Base-by-base conservation (phyloP, 2,113 vertebrate species). In the Tor tambroides region DNA sequence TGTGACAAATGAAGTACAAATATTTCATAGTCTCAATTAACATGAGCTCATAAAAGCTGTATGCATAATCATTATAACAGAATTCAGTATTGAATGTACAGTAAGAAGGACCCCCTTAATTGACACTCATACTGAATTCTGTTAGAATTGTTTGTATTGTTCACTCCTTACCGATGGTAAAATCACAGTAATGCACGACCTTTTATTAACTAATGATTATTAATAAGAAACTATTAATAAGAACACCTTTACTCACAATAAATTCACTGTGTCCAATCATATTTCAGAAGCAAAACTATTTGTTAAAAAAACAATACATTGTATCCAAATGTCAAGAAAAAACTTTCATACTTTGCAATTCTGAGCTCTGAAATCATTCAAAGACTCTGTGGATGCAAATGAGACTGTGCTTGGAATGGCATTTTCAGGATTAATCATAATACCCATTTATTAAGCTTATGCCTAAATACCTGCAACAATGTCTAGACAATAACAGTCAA, bases 391-490 rank as follows among this genome's bases (percentile, higher is more conserved):
- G 28, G 51, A 79, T 89, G 86, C 65, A 89, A 86, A 85, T 89
- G 80, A 79, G 79, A 86, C 74, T 35, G 79, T 87, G 75, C 86
- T 84, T 59, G 72, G 72, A 83, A 83, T 87, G 86, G 63, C 65
- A 54, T 84, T 86, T 89, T 89, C 86, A 89, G 79, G 72, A 89
- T 87, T 85, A 67, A 80, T 89, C 81, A 83, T 76, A 71, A 84
- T 46, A 38, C 65, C 56, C 54, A 82, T 88, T 89, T 88, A 85
- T 86, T 83, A 88, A 86, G 67, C 79, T 77, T 80, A 84, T 80
- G 77, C 76, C 80, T 23, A 79, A 74, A 74, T 85, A 86, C 61
- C 59, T 81, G 79, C 85, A 83, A 79, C 80, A 86, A 26, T 43
- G 65, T 83, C 86, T 59, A 88, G 85, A 85, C 89, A 87, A 86